Evolutionary conservation across 1,140 invertebrate species (phyloP), one percentile per base, ranked within the genome.

Genomic region (Phenacoccus solenopsis): DNA sequence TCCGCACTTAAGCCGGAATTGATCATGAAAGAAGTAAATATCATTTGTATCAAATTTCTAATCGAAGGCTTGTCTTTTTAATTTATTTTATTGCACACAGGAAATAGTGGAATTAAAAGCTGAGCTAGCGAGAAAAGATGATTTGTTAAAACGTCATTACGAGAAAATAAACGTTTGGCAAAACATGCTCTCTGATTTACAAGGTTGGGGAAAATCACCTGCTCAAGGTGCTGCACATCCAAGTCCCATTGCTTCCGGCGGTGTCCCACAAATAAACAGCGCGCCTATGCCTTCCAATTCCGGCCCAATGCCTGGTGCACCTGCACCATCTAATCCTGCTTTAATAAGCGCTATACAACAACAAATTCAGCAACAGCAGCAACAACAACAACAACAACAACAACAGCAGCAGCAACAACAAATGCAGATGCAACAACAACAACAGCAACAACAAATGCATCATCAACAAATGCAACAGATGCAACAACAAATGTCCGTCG

Each of bases 91-190:
- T 22, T 3, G 10, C 67, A 71, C 74, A 35, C 73, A 84, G 82
- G 93, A 96, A 76, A 92, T 92, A 74, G 86, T 84, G 71, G 93
- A 96, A 76, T 80, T 96, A 16, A 86, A 87, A 75, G 80, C 86
- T 56, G 94, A 97, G 78, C 81, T 96, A 21, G 81, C 85, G 1
- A 81, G 93, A 3, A 97, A 96, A 78, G 93, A 96, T 70, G 88
- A 91, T 69, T 79, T 97, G 0, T 83, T 97, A 4, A 88, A 93
- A 74, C 86, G 90, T 61, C 93, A 96, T 76, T 91, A 94, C 76
- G 93, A 95, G 30, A 94, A 94, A 77, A 88, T 96, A 49, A 84
- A 86, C 13, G 85, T 90, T 57, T 97, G 93, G 94, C 93, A 96
- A 77, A 88, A 85, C 74, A 80, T 95, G 27, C 80, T 97, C 12